Base-by-base conservation (phyloP, 2,113 vertebrate genomes). In the Forbesichthys agassizii region DNA sequence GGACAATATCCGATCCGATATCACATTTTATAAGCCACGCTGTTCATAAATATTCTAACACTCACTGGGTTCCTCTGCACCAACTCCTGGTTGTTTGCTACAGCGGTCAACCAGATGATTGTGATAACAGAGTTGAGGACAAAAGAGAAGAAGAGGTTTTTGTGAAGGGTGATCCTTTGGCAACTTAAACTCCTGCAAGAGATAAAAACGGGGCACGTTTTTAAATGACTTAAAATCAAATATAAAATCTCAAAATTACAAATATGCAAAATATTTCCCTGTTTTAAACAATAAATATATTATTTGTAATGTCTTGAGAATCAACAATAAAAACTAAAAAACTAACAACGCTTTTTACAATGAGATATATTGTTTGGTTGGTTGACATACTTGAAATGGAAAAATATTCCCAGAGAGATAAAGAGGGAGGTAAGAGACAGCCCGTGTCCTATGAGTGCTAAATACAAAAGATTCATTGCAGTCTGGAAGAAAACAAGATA, bases 141-240 rank as follows among this genome's bases (percentile, higher is more conserved):
- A 54, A 99, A 99, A 42, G 98, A 99, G 84, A 98, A 96, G 88
- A 99, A 99, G 14, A 99, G 94, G 84, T 99, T 99, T 91, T 99
- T 99, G 84, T 99, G 98, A 58, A 99, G 93, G 0, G 97, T 99
- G 83, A 99, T 98, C 91, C 98, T 95, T 58, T 99, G 98, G 90
- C 98, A 99, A 77, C 97, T 99, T 77, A 99, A 90, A 88, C 95
- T 98, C 92, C 98, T 99, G 90, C 64, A 82, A 58, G 67, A 61
- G 57, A 55, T 65, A 67, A 58, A 62, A 62, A 66, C 55, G 6
- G 6, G 3, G 6, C 2, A 51, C 5, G 55, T 72, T 61, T 63
- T n/a, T 18, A 27, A 33, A 48, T 10, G 0, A 1, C 3, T 9
- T 16, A 48, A 5, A 2, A 20, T 1, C 4, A 42, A 13, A 54